Evolutionary conservation across 2,797 vertebrate species (phyloP), one percentile per base, ranked within the genome.

Genomic region (Liasis olivaceus): DNA sequence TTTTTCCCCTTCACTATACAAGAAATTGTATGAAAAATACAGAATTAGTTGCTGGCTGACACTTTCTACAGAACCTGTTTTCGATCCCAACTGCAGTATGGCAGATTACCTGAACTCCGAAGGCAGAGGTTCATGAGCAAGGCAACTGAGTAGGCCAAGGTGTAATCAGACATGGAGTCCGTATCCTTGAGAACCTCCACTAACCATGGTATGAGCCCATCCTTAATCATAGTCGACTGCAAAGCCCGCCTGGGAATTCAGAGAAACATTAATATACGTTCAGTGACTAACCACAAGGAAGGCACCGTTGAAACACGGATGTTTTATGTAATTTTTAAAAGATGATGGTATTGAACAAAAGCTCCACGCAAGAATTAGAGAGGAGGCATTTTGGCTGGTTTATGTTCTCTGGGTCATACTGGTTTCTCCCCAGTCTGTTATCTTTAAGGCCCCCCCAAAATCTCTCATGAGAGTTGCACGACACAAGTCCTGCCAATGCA

Each of bases 41-140:
- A 54, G 51, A 54, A 54, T 54, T 54, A 54, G 59, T 2, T 60
- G 59, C 59, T 1, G 17, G 59, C 1, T 60, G 1, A 20, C 6
- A 8, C 51, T 54, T 54, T 54, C 51, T 64, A 88, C 28, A 59
- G 2, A 20, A 1, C 36, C 1, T 0, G 0, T 81, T 92, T 86
- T 87, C 81, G 26, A 11, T 42, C 85, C 5, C 56, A 95, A 92
- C 81, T 94, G 31, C 64, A 81, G 11, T 91, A 69, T 62, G 7
- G 8, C 31, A 56, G 85, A 93, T 6, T 94, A 99, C 99, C 99
- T 98, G 98, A 97, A 4, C 98, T 99, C 59, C 98, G 97, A 88
- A 99, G 98, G 95, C 98, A 99, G 87, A 99, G 98, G 96, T 99
- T 99, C 99, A 99, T 99, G 36, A 99, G 98, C 96, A 99, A 96